Conservation (phyloP, 2,113 vertebrate species). For the Corythoichthys haematopterus region DNA sequence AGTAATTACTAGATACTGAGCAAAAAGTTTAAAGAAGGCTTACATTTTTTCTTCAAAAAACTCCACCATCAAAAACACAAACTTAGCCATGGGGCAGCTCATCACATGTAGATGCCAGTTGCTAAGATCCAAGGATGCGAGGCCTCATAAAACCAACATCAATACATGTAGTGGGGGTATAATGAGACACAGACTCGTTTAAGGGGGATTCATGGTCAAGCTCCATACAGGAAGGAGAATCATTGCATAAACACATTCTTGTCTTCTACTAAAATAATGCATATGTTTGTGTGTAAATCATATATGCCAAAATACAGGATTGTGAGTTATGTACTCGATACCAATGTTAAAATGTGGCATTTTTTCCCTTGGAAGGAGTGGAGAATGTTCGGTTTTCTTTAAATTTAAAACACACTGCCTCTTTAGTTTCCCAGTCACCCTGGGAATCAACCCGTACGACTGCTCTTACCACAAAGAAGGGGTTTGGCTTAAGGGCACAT, state of each 20-base stretch:
- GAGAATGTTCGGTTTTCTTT: conserved; percentile 4
- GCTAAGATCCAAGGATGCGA: conserved; percentile 39
- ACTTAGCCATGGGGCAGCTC: conserved; percentile 34
- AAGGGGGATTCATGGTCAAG: conserved; percentile 41
- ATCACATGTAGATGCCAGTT: conserved; percentile 51
- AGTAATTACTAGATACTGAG: not conserved
- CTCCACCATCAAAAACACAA: conserved; percentile 13
- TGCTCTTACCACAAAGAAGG: conserved; percentile 13
- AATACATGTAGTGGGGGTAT: conserved; percentile 48
- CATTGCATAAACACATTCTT: conserved; percentile 42
- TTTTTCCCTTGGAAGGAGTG: conserved; percentile 7
- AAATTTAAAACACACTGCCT: conserved; percentile 20
- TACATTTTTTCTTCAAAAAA: conserved; percentile 15
- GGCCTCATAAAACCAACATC: conserved; percentile 61
- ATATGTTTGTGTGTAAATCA: conserved; percentile 20
- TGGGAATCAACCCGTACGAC: conserved; percentile 31
- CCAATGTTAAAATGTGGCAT: conserved; percentile 35
- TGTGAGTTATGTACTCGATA: not conserved
- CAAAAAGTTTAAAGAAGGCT: conserved; percentile 5
- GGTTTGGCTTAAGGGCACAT: conserved; percentile 25
- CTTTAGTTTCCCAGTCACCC: conserved; percentile 14
- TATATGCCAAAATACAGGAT: not conserved
- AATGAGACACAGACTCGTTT: conserved; percentile 48
- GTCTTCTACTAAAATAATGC: conserved; percentile 23
- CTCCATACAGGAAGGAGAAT: conserved; percentile 52